Evolutionary conservation across 2,888 invertebrate species (phyloP), one percentile per base, ranked within the genome.

Genomic region (Drosophila testacea): DNA sequence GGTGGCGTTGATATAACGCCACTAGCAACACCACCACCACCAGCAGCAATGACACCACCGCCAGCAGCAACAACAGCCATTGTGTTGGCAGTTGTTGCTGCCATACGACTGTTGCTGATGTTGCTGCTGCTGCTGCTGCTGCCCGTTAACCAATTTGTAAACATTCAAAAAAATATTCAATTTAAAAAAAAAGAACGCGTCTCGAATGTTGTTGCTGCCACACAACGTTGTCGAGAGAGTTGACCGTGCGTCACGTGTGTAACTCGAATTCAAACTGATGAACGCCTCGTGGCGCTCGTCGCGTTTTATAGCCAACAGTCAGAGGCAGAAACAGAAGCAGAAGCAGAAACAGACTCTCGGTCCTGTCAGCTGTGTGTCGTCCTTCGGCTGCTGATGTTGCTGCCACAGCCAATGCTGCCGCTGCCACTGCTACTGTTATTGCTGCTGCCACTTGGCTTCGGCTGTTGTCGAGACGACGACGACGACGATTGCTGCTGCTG

Each of bases 81-180:
- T 22, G 22, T 22, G 22, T 22, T 22, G 22, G 36, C 57, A 16
- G 70, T 65, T 11, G 61, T 66, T 7, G 68, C 27, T 16, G 66
- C 56, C 52, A 52, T 42, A 32, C 34, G 56, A 57, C 48, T 67
- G 57, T 9, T 62, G 51, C 30, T 66, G 76, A 39, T 16, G 69
- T 66, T 52, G 69, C 57, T 52, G 46, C 30, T 66, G 59, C 51
- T 66, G 59, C 51, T 56, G 63, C 76, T 75, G 66, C 72, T 82
- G 41, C 90, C 90, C 32, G 93, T 93, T 78, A 93, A 73, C 93
- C 93, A 93, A 83, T 93, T 93, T 63, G 93, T 92, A 82, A 93
- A 93, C 93, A 93, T 93, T 54, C 11, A 36, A 42, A 51, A 52
- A 64, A 54, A 57, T 55, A 32, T 6, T 32, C 32, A 36, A n/a